Evolutionary conservation across 2,888 invertebrate species (phyloP), one percentile per base, ranked within the genome.

Genomic region (Gymnocheta viridis): DNA sequence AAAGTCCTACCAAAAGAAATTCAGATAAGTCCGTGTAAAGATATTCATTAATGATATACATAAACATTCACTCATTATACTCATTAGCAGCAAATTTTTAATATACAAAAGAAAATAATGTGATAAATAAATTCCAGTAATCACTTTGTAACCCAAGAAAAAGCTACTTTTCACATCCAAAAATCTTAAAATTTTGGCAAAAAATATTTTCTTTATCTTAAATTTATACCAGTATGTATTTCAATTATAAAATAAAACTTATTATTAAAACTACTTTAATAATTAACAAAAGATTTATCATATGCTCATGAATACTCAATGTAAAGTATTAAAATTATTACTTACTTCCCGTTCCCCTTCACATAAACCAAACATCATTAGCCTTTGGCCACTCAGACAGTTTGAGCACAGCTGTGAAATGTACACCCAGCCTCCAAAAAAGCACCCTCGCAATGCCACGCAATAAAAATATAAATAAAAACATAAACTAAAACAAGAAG

Each of bases 301-400:
- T 29, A 17, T 62, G 24, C 12, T 41, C 38, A 3, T 60, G 38
- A n/a, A 24, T 24, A 19, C 4, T 38, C 24, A 60, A 60, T 24
- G n/a, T n/a, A n/a, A n/a, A 24, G 10, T 44, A 67, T 51, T 67
- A 56, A 67, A 67, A 67, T 24, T n/a, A 35, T 51, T 41, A 54
- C 12, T 9, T 29, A 47, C 10, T 69, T 35, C 1, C 17, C 2
- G 41, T 17, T 3, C 6, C 17, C 2, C 12, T 17, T 32, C 1
- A 19, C 19, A 17, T 22, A 22, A 41, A n/a, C 9, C 17, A 22
- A 6, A 10, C 41, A 9, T 62, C 32, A 62, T 70, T 62, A 70
- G 51, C 54, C 54, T 22, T 54, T 64, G 35, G 24, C 70, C 64
- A 79, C 70, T 56, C 70, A 79, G 78, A 79, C 78, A 70, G 24